Conservation (phyloP, 1,140 invertebrate genomes). For the Eupristina koningsbergeri region DNA sequence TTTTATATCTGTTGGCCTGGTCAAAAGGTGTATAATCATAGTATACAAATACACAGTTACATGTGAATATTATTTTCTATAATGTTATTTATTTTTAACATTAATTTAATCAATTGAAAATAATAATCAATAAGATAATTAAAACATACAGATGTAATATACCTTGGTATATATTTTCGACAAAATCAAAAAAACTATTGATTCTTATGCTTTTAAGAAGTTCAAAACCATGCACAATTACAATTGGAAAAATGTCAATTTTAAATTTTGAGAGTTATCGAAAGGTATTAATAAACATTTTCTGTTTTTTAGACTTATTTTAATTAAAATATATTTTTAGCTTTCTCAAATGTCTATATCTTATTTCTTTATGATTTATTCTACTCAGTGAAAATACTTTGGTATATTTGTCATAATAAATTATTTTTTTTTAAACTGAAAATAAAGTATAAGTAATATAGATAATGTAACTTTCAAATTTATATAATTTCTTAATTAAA, state of each 20-base stretch:
- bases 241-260: constrained; percentile 6
- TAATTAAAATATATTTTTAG: constrained; percentile 18
- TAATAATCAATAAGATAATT: background rate
- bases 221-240: constrained; percentile 23
- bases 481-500: too few relatives aligned
- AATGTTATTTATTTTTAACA: background rate
- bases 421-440: too few relatives aligned
- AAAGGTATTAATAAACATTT: background rate
- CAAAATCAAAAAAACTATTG: constrained; percentile 19
- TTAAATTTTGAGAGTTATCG: constrained; percentile 35
- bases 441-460: too few relatives aligned
- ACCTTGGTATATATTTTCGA: constrained; percentile 15
- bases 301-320: background rate
- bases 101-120: background rate
- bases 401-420: background rate
- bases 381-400: constrained; percentile 9
- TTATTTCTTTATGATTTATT: constrained; percentile 35
- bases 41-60: background rate
- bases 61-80: constrained; percentile 15
- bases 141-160: constrained; percentile 7
- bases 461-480: too few relatives aligned
- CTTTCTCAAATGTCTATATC: constrained; percentile 34
- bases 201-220: constrained; percentile 20
- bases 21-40: constrained; percentile 17
- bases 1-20: constrained; percentile 38